Evolutionary conservation across 2,888 invertebrate species (phyloP), one percentile per base, ranked within the genome.

Genomic region (Sphaerophoria rueppellii): DNA sequence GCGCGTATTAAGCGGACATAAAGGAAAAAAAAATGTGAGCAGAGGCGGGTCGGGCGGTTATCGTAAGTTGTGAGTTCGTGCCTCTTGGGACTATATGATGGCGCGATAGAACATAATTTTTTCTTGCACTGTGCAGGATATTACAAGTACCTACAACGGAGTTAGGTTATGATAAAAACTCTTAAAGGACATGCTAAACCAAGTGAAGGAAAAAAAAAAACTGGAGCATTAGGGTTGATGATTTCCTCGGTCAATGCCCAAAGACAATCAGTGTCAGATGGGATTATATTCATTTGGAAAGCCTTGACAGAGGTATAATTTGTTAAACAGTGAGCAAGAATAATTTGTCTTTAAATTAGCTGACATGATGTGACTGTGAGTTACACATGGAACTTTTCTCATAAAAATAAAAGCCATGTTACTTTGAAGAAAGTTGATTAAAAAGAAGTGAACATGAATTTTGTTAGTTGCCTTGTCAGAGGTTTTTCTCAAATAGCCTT

Each of bases 221-320:
- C 55, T 69, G 52, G 67, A 60, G 69, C 77, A 82, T 67, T 77
- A 57, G 77, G 82, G 67, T 77, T 77, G 61, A 74, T 70, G 70
- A 76, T 76, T 76, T 80, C 72, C 80, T 80, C 83, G 83, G 83
- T 83, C 83, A 83, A 76, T 83, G 80, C 83, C 75, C 80, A 83
- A 83, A 80, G 75, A 83, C 80, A 83, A 83, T 83, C 60, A 50
- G 35, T 73, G 70, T 70, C 75, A 54, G 24, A 14, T 35, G 61
- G 71, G 69, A 79, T 61, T 70, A 61, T 40, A 55, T 71, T 69
- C 54, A 55, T 71, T 69, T 61, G 67, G 9, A 43, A 34, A 74
- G 40, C 83, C 71, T 67, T 79, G 79, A 76, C 69, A 72, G 71
- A 76, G 71, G 83, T 75, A 65, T 52, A 80, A 76, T 83, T 76